Base-by-base conservation (phyloP, 92 coral and sea anemone genomes). In the Pocillopora grandis region DNA sequence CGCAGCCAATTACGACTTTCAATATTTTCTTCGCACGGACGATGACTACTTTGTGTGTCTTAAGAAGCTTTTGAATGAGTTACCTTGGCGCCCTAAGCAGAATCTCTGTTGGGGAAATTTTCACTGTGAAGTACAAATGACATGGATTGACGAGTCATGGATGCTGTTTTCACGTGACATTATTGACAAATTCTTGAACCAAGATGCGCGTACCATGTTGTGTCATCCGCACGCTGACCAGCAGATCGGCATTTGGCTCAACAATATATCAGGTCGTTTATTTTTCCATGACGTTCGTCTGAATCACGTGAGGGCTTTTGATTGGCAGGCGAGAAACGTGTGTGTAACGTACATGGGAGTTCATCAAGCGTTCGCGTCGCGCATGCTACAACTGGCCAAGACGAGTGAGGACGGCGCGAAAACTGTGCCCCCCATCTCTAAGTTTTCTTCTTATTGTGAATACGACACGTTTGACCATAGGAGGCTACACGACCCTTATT, bases 191-290 rank as follows among this genome's bases (percentile, higher is more conserved):
- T 89, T 89, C 52, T 36, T 89, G 20, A 19, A 76, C 9, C 86
- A 89, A 62, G 68, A 89, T 56, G 75, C 85, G 73, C 61, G 35
- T 2, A 72, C 65, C 15, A 77, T 78, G 78, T 7, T 88, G 27
- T 88, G 91, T 68, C 91, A 88, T 58, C 91, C 91, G n/a, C 83
- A 77, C 60, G 88, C 88, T 20, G 91, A 79, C 48, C 91, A 88
- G 27, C 78, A 74, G 15, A 18, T 73, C 10, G 62, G 62, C 2
- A 61, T 84, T 31, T 88, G 91, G 91, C 70, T 89, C 49, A 69
- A 87, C 5, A 67, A 82, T 62, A 66, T 82, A 48, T 58, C 65
- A 2, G 42, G 37, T 4, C 1, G 49, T 12, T 27, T 27, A 27
- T 87, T 76, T 55, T 87, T 87, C 37, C 55, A 87, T 37, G 90